Percentiles rank a stretch among this genome's conserved stretches.
Conservation (phyloP, 2,888 invertebrate species). For the Neoaliturus tenellus region DNA sequence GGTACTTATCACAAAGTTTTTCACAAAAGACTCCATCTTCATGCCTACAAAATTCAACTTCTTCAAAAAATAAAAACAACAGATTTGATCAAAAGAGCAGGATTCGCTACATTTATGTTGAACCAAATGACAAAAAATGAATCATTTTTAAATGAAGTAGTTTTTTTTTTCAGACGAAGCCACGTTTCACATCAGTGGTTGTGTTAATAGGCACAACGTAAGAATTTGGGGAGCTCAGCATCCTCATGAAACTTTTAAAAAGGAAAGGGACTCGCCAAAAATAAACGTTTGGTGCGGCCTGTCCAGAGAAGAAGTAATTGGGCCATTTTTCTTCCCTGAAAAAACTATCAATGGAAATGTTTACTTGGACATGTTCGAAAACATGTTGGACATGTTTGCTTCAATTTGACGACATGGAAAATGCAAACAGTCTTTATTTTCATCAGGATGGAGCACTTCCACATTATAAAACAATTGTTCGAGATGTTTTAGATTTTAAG, state of each 20-base stretch:
- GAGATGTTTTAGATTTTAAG: no score
- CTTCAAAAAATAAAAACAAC: conserved; percentile 10
- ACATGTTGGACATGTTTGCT: neutral
- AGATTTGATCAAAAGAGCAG: conserved; percentile 15
- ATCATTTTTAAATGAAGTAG: conserved; percentile 3
- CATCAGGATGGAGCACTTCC: neutral
- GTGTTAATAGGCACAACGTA: conserved; percentile 26
- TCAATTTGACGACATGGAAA: no score
- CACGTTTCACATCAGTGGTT: conserved; percentile 36
- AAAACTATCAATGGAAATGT: conserved; percentile 46
- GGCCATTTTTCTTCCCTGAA: conserved; percentile 31
- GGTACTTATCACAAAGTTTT: no score
- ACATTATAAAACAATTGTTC: conserved; percentile 40
- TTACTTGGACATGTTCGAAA: conserved; percentile 15
- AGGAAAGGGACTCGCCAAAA: conserved; percentile 37
- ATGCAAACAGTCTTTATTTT: no score
- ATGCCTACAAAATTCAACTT: no score
- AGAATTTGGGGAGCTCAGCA: conserved; percentile 27
- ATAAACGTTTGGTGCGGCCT: conserved; percentile 29
- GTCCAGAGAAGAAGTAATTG: conserved; percentile 15
- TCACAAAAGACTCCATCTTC: no score
- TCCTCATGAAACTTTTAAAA: conserved; percentile 42
- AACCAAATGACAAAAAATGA: conserved; percentile 28
- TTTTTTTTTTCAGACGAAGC: conserved; percentile 40
- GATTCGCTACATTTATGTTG: conserved; percentile 16